These are phyloP conservation scores for Bergia sp. DNA, from an alignment of 92 coral and sea anemone genomes.

Conservation along the genomic window DNA sequence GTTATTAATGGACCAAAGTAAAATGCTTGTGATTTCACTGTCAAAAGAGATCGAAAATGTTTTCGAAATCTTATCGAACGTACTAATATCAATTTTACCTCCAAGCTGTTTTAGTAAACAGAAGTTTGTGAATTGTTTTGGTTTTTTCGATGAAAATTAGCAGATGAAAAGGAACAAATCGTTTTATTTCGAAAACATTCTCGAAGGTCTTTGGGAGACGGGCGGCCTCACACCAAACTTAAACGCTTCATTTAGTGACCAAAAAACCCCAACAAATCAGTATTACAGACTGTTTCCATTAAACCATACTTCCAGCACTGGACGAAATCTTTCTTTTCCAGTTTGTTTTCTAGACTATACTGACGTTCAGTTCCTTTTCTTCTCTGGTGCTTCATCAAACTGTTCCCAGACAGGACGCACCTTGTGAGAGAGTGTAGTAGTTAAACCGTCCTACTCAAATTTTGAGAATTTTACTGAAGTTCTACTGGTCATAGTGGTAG, in stretches of 20 bases:
- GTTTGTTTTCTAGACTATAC: not conserved
- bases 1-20: not conserved
- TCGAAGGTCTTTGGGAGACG: not conserved
- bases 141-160: not conserved
- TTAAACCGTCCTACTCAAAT: not conserved
- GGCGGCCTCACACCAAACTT: not conserved
- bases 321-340: not conserved
- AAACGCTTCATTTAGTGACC: not conserved
- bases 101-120: not conserved
- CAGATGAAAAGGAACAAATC: not conserved
- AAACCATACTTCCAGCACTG: not conserved
- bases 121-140: no score
- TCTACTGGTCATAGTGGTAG: no score
- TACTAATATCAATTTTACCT: not conserved
- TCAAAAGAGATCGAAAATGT: slow-evolving; percentile 12
- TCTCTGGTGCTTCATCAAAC: not conserved
- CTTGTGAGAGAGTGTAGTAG: not conserved
- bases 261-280: not conserved
- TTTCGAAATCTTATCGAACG: not conserved
- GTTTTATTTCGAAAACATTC: slow-evolving; percentile 10
- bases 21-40: not conserved
- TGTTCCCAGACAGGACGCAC: not conserved
- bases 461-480: no score
- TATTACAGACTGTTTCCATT: not conserved
- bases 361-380: not conserved